phyloP scores from a whole-genome alignment of 2,797 vertebrate species.

The Limosa lapponica region DNA sequence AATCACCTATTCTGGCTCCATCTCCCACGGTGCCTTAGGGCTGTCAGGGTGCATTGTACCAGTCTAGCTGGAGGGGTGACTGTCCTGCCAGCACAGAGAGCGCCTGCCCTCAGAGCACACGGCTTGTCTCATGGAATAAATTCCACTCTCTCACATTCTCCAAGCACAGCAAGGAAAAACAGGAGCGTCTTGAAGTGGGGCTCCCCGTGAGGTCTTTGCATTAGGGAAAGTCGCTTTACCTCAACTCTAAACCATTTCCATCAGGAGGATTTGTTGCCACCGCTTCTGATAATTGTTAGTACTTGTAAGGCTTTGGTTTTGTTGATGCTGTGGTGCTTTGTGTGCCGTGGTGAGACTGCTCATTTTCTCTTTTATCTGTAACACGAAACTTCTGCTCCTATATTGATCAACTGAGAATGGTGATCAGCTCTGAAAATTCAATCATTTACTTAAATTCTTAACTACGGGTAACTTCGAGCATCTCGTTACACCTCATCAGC shows the following conservation, averaged over 20 bases:
- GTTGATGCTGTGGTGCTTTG: not conserved
- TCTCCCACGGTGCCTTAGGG: fast-evolving
- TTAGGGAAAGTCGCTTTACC: not conserved
- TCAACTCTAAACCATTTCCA: not conserved
- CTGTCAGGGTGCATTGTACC: not conserved
- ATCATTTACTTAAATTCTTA: not conserved
- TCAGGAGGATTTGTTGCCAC: not conserved
- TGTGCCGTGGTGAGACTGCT: not conserved
- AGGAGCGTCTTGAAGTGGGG: fast-evolving
- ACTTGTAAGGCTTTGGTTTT: not conserved
- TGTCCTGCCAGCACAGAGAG: not conserved
- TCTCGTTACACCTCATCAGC: not conserved
- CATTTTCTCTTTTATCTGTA: not conserved
- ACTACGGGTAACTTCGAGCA: not conserved
- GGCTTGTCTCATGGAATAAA: not conserved
- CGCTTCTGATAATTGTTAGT: not conserved
- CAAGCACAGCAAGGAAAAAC: not conserved
- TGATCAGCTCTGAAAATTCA: not conserved
- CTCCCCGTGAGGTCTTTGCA: not conserved
- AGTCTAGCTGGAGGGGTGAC: not conserved
- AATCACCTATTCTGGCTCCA: not conserved
- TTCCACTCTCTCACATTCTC: not conserved
- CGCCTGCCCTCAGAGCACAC: fast-evolving
- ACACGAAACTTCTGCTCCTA: not conserved
- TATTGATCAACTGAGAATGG: not conserved